These are phyloP conservation scores for Eurypyga helias DNA, from an alignment of 2,113 vertebrate species.

Conservation along the genomic window DNA sequence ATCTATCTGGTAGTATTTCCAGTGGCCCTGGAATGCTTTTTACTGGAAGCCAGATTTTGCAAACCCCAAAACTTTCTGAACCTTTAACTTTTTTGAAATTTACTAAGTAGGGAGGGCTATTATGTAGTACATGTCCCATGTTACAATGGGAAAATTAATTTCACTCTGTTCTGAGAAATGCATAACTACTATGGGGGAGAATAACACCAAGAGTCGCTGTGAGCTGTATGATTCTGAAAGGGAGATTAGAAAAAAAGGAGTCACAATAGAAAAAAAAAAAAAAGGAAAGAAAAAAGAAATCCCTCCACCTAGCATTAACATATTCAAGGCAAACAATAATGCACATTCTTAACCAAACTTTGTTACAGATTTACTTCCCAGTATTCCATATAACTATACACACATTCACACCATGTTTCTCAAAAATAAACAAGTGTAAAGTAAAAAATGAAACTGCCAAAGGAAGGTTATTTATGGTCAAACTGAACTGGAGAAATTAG, in stretches of 20 bases:
- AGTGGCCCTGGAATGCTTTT: background rate
- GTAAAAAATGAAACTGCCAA: background rate
- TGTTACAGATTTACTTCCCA: background rate
- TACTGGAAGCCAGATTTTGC: background rate
- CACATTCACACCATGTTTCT: background rate
- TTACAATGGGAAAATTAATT: background rate
- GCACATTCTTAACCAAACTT: background rate
- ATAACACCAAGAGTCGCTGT: background rate
- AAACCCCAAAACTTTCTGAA: background rate
- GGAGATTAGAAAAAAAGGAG: background rate
- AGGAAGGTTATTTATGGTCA: constrained; percentile 23
- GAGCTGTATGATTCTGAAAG: background rate
- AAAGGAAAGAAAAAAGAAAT: background rate
- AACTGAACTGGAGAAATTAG: background rate
- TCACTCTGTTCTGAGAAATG: background rate
- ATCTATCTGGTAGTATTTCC: background rate
- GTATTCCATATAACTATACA: background rate
- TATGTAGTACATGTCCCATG: background rate
- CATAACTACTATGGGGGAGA: background rate
- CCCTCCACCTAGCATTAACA: background rate
- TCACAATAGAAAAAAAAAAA: background rate
- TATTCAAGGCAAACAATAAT: background rate
- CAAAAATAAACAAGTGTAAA: constrained; percentile 2
- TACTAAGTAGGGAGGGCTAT: background rate
- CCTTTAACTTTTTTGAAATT: background rate